Conservation (phyloP, 2,888 invertebrate genomes). For the Trichopria drosophilae region DNA sequence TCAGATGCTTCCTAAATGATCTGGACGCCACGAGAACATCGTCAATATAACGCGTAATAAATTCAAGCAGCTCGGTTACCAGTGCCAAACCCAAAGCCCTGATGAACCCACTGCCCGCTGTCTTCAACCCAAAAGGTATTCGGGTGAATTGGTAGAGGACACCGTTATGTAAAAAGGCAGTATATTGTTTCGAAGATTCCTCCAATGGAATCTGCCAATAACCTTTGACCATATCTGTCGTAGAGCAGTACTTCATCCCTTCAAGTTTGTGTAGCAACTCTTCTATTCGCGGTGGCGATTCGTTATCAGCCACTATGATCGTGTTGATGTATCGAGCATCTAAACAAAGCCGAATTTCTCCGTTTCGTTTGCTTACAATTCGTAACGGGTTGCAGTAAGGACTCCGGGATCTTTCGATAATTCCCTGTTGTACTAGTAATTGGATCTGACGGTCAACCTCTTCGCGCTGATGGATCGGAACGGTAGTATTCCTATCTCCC, state of each 20-base stretch:
- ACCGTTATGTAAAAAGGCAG: constrained; percentile 8
- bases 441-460: not conserved
- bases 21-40: constrained; percentile 40
- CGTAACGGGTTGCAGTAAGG: not conserved
- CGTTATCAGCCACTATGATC: too few species aligned
- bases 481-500: not conserved
- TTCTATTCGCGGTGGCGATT: too few species aligned
- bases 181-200: constrained; percentile 2
- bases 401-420: not conserved
- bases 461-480: not conserved
- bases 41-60: constrained; percentile 41
- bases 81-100: constrained; percentile 26
- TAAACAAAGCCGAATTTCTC: too few species aligned
- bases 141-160: not conserved
- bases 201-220: constrained; percentile 6
- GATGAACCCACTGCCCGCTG: not conserved
- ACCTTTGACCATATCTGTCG: constrained; percentile 57
- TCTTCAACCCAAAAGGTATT: constrained; percentile 8
- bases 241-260: too few species aligned
- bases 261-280: too few species aligned
- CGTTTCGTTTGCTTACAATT: too few species aligned
- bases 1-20: constrained; percentile 32
- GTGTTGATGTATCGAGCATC: too few species aligned
- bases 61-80: constrained; percentile 37
- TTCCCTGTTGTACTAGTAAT: not conserved